Evolutionary conservation across 2,888 invertebrate species (phyloP), one percentile per base, ranked within the genome.

Genomic region (Chironomus tentans): DNA sequence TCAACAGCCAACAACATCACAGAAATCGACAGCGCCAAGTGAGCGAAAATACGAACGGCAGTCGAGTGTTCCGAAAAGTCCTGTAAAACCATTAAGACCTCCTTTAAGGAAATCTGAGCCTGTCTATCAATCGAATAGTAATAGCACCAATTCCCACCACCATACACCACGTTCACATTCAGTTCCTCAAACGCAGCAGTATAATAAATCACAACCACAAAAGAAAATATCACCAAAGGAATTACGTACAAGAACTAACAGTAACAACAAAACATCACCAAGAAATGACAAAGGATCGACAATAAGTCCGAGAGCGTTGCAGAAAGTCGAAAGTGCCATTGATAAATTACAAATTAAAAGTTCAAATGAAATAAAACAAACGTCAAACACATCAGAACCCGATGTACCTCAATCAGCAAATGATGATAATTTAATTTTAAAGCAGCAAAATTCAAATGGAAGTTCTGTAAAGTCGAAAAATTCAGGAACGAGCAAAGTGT

Each of bases 371-470:
- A 56, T 15, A 7, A 56, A 21, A 21, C 46, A 70, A 18, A 70
- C 47, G 46, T 18, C 47, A 70, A 70, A 47, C 38, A 68, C 68
- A 18, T 18, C 70, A 50, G 50, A 70, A 18, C 38, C 12, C n/a
- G n/a, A n/a, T 13, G 18, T 21, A 46, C 4, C 21, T 21, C 38
- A 61, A 56, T 7, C 56, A 18, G n/a, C 22, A 7, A 61, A 21
- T n/a, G 38, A 21, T 13, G 74, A 74, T 7, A 68, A 47, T 6
- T 46, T 22, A 15, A 21, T 74, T 48, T 28, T 74, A 18, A 38
- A 47, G n/a, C 74, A 74, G 18, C 76, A 70, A 70, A 76, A 69
- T 38, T 70, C 69, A 12, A 46, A 47, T n/a, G 50, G 12, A 68
- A 21, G 7, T n/a, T 15, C 68, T 38, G 38, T 38, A 24, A 72